A percentile compares a stretch with the other conserved stretches of the same genome.
Conservation (phyloP, 1,140 invertebrate genomes). For the Pseudomyrmex pallidus region DNA sequence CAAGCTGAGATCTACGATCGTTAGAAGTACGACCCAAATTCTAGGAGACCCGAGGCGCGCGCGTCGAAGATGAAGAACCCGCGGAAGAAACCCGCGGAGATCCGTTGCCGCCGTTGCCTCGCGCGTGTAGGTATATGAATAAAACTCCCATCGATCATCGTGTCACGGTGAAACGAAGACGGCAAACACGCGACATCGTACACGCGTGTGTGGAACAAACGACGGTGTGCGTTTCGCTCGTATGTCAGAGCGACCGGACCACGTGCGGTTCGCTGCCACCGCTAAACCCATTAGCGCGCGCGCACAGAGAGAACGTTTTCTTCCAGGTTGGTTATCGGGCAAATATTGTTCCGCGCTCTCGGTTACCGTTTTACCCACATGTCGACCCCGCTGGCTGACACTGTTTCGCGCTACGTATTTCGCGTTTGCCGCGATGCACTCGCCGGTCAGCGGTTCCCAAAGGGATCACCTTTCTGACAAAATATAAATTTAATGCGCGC, state of each 20-base stretch:
- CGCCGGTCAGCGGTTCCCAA: conserved; percentile 39
- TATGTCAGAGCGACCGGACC: conserved; percentile 16
- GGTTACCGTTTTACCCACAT: conserved; percentile 73
- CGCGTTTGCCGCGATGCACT: background rate
- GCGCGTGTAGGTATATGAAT: background rate
- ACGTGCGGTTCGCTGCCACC: conserved; percentile 52
- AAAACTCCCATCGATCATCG: conserved; percentile 47
- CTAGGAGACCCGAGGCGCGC: background rate
- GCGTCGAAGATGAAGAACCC: background rate
- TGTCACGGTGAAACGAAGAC: conserved; percentile 20
- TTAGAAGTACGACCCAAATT: conserved; percentile 35
- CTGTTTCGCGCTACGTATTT: conserved; percentile 28
- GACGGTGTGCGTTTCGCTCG: background rate
- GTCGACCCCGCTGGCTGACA: conserved; percentile 47
- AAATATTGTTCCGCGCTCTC: conserved; percentile 67
- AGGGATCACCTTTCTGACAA: background rate
- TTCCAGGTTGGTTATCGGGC: conserved; percentile 66
- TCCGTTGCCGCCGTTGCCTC: background rate
- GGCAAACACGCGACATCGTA: background rate
- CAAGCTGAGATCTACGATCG: background rate
- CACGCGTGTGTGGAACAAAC: background rate
- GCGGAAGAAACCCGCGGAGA: background rate
- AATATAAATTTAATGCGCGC: too few species aligned
- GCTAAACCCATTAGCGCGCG: conserved; percentile 66
- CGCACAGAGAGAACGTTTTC: conserved; percentile 57